Conservation (phyloP, 2,797 vertebrate species). For the Neosilurus hyrtlii region DNA sequence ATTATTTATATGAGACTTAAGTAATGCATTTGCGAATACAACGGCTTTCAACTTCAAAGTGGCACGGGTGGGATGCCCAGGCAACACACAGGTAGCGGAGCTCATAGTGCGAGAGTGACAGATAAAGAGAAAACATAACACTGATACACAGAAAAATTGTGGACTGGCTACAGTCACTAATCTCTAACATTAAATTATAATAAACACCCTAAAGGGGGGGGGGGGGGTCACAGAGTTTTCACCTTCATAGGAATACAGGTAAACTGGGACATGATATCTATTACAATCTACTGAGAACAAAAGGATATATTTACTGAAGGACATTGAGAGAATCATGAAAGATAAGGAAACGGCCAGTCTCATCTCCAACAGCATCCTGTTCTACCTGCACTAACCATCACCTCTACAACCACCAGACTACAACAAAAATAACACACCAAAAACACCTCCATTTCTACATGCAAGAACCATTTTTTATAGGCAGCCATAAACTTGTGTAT, state of each 20-base stretch:
- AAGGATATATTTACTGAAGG: neutral
- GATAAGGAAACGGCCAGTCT: neutral
- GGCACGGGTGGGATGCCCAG: constrained; percentile 70
- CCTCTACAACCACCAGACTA: constrained; percentile 13
- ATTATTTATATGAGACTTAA: constrained; percentile 80
- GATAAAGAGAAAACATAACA: constrained; percentile 39
- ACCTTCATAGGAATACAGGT: neutral
- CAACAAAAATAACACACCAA: neutral
- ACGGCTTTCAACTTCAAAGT: constrained; percentile 74
- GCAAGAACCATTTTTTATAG: neutral
- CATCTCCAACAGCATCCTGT: constrained; percentile 16
- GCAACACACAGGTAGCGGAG: constrained; percentile 60
- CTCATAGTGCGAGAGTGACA: constrained; percentile 42
- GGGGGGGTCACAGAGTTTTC: neutral
- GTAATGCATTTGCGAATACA: constrained; percentile 80
- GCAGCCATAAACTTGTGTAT: neutral
- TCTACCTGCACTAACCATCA: neutral
- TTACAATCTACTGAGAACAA: neutral
- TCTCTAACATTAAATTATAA: constrained; percentile 36
- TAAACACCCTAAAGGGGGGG: constrained; percentile 25
- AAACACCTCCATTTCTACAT: neutral
- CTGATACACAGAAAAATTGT: constrained; percentile 24
- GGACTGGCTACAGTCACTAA: constrained; percentile 28
- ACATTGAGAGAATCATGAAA: neutral
- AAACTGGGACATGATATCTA: neutral